Percentiles rank a stretch among this genome's conserved stretches.
phyloP scores from a whole-genome alignment of 2,888 invertebrate genomes.

The Drosophila helvetica region DNA sequence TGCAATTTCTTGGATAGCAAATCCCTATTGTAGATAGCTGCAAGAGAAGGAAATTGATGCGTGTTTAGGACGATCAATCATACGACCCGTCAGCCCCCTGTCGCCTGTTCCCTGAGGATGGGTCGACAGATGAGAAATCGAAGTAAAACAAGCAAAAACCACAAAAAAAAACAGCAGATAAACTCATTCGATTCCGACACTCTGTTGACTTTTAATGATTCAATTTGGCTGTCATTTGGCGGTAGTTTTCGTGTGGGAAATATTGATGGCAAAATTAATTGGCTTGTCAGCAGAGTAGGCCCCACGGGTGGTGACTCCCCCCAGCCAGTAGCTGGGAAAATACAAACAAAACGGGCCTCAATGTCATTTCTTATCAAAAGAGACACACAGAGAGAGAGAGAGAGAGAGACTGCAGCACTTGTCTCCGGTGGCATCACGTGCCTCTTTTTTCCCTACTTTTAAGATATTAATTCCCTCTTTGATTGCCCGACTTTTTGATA shows the following conservation, averaged over 20 bases:
- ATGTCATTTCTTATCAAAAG: constrained; percentile 33
- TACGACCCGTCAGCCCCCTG: constrained; percentile 58
- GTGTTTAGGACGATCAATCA: constrained; percentile 62
- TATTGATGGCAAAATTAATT: constrained; percentile 74
- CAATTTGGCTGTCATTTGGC: constrained; percentile 62
- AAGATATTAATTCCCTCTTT: constrained; percentile 29
- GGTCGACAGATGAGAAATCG: constrained; percentile 49
- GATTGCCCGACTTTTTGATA: constrained; percentile 23
- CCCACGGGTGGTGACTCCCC: background rate
- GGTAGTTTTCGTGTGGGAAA: constrained; percentile 46
- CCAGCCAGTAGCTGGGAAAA: constrained; percentile 24
- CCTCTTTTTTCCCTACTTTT: background rate
- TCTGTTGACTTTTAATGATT: constrained; percentile 68
- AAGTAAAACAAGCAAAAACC: constrained; percentile 28
- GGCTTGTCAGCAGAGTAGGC: constrained; percentile 60
- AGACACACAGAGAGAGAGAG: constrained; percentile 10
- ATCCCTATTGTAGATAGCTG: background rate
- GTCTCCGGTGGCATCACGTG: constrained; percentile 31
- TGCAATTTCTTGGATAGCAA: constrained; percentile 21
- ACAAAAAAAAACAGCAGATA: constrained; percentile 10
- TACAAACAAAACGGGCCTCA: constrained; percentile 40
- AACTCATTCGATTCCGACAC: constrained; percentile 44
- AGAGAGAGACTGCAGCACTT: constrained; percentile 28
- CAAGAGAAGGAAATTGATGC: constrained; percentile 23
- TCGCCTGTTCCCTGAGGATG: background rate